Base-by-base conservation (phyloP, 2,888 invertebrate genomes). In the Torymus tubicola region DNA sequence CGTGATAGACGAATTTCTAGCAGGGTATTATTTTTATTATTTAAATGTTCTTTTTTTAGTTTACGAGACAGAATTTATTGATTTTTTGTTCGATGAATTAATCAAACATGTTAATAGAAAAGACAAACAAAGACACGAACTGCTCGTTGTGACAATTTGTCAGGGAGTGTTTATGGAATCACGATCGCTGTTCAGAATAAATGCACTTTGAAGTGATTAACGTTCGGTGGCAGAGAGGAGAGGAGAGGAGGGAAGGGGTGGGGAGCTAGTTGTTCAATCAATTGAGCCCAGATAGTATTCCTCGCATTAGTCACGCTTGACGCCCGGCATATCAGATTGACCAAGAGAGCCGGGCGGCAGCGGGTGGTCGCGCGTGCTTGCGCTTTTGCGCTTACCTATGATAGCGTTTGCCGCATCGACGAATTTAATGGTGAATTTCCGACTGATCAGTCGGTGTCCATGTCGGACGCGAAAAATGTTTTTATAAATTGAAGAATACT, bases 291-390 rank as follows among this genome's bases (percentile, higher is more conserved):
- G 68, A 64, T 61, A 55, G 52, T 63, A 61, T 69, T 69, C 61
- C 53, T 60, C 60, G 65, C 18, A 78, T 65, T 80, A 60, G 70
- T 70, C 65, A 53, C 69, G 65, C 58, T 65, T 31, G 70, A 58
- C 69, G 53, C 55, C 11, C 21, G 24, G 60, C 68, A 69, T 74
- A 79, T 79, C 73, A 73, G 63, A 79, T 79, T 69, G 69, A 50
- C 42, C 67, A 24, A 12, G 42, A 21, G 16, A 42, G 42, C 42
- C 42, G 42, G 42, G 42, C 42, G 42, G 42, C 42, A 8, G 8
- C 42, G 42, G 42, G 42, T 8, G 42, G 42, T 42, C 42, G 42
- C 42, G 42, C 42, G 42, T 42, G 61, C 21, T 18, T 52, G 14
- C n/a, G 65, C 52, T 58, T 55, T 55, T 55, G 69, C 58, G 67